A percentile compares a stretch with the other conserved stretches of the same genome.
Evolutionary conservation across 2,888 invertebrate genomes (phyloP).

Genomic region (Heteromyza rotundicornis): DNA sequence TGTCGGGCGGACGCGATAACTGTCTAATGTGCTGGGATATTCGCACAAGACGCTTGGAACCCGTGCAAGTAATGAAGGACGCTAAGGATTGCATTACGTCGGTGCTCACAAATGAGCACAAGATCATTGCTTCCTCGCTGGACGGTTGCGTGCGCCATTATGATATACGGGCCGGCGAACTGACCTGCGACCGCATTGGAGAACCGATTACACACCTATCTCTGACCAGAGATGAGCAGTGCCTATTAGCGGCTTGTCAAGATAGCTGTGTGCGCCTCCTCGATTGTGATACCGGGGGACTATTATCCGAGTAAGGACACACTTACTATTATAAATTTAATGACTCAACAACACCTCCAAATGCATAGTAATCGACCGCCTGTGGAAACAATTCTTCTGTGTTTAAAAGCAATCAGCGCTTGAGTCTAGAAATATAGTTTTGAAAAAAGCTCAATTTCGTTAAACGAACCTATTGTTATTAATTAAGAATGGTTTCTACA

Average conservation of each 20-base stretch:
- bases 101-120: constrained; percentile 82
- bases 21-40: constrained; percentile 92
- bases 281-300: constrained; percentile 85
- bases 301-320: constrained; percentile 86
- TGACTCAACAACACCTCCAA: too few relatives aligned
- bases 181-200: constrained; percentile 84
- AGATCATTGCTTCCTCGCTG: constrained; percentile 88
- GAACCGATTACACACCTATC: constrained; percentile 79
- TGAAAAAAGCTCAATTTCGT: too few relatives aligned
- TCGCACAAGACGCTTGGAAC: constrained; percentile 71
- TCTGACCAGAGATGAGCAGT: constrained; percentile 92
- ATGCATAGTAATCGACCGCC: too few relatives aligned
- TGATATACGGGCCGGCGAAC: constrained; percentile 86
- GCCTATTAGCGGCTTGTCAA: constrained; percentile 83
- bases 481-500: too few relatives aligned
- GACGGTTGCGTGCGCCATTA: constrained; percentile 88
- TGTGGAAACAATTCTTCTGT: too few relatives aligned
- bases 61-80: constrained; percentile 84
- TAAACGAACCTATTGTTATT: too few relatives aligned
- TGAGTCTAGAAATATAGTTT: too few relatives aligned
- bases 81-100: constrained; percentile 91
- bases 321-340: too few relatives aligned
- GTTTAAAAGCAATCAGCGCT: too few relatives aligned
- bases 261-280: constrained; percentile 84
- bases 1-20: constrained; percentile 95